Base-by-base conservation (phyloP, 2,113 vertebrate genomes). In the Psittacus erithacus region DNA sequence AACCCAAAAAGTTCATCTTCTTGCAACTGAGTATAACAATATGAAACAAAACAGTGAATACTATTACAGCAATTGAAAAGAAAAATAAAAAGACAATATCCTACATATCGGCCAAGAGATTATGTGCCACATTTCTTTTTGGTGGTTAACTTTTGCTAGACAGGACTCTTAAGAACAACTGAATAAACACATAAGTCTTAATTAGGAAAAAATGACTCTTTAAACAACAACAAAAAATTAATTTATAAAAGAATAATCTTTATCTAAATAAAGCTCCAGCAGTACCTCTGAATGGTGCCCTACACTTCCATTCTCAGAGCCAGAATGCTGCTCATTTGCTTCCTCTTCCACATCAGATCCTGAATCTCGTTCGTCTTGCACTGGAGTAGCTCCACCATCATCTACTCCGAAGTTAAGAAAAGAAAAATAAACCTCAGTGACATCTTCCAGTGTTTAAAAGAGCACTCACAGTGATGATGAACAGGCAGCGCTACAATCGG, bases 371-470 rank as follows among this genome's bases (percentile, higher is more conserved):
- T 99, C 99, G 22, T 99, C 99, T 96, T 99, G 99, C 41, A 99
- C 99, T 16, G 99, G 99, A 74, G 99, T 99, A 62, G 98, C 99
- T 71, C 99, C 99, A 73, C 99, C 99, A 73, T 99, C 99, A 97
- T 99, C 99, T 99, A 93, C 64, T 94, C 89, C 92, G 38, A 97
- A 81, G 81, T 87, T 62, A 89, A 94, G 87, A 92, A 90, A 95
- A 89, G 13, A 77, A 93, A 57, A 88, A 24, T 19, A 59, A 84
- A 82, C 33, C 38, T 85, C 83, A 77, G 46, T 25, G 27, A 49
- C n/a, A 29, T 29, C 22, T 53, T 67, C 31, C 74, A 50, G 13
- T 1, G 13, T n/a, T 35, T 35, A 49, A 19, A 65, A 20, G 19
- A 57, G 28, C 41, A 15, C 39, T 31, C 25, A 44, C 29, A 64